phyloP scores from a whole-genome alignment of 2,797 vertebrate species.

The Rallus crepitans region DNA sequence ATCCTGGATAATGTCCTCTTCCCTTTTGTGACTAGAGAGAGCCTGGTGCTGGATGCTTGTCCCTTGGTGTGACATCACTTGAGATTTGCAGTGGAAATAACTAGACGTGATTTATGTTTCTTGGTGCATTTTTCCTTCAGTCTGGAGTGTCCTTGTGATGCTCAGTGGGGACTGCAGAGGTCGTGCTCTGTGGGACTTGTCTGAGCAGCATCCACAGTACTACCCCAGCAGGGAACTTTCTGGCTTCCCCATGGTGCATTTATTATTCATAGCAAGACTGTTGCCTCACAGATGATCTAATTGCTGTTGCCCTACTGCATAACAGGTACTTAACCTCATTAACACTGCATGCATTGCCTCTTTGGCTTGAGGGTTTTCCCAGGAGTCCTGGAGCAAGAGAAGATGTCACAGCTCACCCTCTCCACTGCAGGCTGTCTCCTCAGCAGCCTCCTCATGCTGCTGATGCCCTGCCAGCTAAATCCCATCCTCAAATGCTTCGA shows the following conservation, averaged over 20 bases:
- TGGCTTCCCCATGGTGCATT: neutral
- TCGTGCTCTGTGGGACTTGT: neutral
- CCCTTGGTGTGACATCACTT: neutral
- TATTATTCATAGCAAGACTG: neutral
- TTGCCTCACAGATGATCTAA: neutral
- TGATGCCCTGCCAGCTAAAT: neutral
- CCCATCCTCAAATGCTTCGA: neutral
- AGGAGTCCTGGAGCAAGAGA: neutral
- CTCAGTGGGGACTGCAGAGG: neutral
- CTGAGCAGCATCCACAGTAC: neutral
- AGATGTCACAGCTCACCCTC: neutral
- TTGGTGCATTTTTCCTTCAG: neutral
- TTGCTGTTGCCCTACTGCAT: neutral
- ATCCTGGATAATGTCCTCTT: neutral
- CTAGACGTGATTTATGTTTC: neutral
- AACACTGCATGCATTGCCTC: neutral
- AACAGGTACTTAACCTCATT: neutral
- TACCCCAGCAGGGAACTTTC: neutral
- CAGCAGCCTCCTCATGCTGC: fast-evolving
- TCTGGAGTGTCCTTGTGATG: neutral
- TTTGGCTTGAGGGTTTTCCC: neutral
- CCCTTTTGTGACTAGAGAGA: neutral
- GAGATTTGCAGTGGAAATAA: neutral
- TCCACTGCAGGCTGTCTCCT: fast-evolving
- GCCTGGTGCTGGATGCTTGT: fast-evolving